Evolutionary conservation across 2,797 vertebrate species (phyloP).

Genomic region (Pristis pectinata): DNA sequence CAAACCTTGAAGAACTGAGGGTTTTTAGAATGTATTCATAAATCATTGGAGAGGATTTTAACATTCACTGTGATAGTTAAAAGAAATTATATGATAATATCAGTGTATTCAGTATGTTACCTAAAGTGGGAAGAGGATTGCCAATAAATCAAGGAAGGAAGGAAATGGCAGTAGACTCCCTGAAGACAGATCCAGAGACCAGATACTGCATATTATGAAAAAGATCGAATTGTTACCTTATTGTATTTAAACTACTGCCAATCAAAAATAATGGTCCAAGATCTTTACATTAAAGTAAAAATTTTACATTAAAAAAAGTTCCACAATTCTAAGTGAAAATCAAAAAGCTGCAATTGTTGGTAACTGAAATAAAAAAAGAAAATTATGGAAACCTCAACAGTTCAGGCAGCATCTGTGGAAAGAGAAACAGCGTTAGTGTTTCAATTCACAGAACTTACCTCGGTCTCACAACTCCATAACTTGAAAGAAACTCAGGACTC

Average conservation of each 20-base stretch:
- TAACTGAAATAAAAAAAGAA: no score
- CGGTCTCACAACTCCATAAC: no score
- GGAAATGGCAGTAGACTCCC: neutral
- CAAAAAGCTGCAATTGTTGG: no score
- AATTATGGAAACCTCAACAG: no score
- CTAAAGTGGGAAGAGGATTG: neutral
- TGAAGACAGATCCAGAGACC: neutral
- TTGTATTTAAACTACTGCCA: neutral
- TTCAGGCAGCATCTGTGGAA: no score
- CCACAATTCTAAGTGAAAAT: no score
- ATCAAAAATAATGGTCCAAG: neutral
- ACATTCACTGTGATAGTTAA: neutral
- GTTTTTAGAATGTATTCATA: neutral
- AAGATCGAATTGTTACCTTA: neutral
- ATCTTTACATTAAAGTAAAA: no score
- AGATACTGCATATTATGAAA: neutral
- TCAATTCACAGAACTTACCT: no score
- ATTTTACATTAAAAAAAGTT: no score
- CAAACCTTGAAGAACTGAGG: neutral
- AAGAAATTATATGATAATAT: neutral
- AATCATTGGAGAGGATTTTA: neutral
- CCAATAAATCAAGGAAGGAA: neutral
- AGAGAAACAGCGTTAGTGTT: no score
- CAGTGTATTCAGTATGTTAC: neutral
- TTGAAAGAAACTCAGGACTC: no score